Conservation (phyloP, 2,797 vertebrate genomes). For the Helostoma temminkii region DNA sequence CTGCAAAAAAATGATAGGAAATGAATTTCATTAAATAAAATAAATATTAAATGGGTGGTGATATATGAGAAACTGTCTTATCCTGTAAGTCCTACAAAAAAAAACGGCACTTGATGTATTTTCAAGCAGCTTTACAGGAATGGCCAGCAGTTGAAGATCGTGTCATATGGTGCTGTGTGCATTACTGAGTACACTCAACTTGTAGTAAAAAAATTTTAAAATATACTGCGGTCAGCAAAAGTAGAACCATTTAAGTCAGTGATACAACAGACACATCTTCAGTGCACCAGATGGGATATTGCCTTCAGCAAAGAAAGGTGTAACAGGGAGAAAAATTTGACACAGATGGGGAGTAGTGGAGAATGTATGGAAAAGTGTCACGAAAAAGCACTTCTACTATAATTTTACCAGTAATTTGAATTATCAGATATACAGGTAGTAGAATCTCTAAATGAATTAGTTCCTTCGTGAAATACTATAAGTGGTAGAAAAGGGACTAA, state of each 20-base stretch:
- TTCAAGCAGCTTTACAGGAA: not conserved
- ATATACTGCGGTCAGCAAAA: constrained; percentile 61
- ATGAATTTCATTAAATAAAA: not conserved
- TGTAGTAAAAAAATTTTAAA: constrained; percentile 36
- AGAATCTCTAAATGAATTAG: constrained; percentile 6
- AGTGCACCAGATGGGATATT: constrained; percentile 50
- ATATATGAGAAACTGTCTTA: constrained; percentile 1
- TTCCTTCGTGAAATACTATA: constrained; percentile 2
- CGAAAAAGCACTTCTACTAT: constrained; percentile 36
- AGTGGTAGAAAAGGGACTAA: not conserved
- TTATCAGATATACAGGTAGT: not conserved
- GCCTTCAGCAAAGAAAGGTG: constrained; percentile 50
- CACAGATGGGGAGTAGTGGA: constrained; percentile 41
- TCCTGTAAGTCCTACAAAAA: not conserved
- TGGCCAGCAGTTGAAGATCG: not conserved
- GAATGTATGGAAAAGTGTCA: constrained; percentile 33
- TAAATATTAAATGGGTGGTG: not conserved
- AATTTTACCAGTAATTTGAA: constrained; percentile 9
- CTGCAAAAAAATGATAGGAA: too few species aligned
- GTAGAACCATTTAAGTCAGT: constrained; percentile 33
- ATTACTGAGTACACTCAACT: constrained; percentile 15
- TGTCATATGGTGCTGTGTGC: constrained; percentile 5
- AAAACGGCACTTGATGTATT: constrained; percentile 5
- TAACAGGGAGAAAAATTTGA: constrained; percentile 52
- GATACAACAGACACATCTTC: constrained; percentile 45